Conservation (phyloP, 1,140 invertebrate species). For the Dinoponera quadriceps region DNA sequence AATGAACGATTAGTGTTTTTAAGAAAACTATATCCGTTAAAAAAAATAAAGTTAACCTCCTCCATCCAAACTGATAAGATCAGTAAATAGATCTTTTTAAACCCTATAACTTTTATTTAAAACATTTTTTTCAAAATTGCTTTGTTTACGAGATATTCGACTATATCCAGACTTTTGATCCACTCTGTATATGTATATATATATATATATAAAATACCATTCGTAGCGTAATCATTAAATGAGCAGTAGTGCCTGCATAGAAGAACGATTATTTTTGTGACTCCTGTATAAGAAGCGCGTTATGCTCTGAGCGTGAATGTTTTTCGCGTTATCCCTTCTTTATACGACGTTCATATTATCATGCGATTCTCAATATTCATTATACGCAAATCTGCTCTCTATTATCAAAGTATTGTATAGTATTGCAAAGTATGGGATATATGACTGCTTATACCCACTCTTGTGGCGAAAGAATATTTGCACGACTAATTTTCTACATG, state of each 20-base stretch:
- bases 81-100: too few relatives aligned
- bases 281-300: constrained; percentile 42
- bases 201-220: not conserved
- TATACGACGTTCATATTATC: constrained; percentile 39
- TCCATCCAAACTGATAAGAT: too few relatives aligned
- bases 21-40: too few relatives aligned
- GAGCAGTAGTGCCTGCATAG: constrained; percentile 66
- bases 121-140: too few relatives aligned
- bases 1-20: too few relatives aligned
- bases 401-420: constrained; percentile 70
- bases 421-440: constrained; percentile 30
- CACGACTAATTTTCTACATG: constrained; percentile 62
- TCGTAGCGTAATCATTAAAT: constrained; percentile 58
- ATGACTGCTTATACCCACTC: constrained; percentile 20
- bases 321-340: constrained; percentile 29
- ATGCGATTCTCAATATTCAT: constrained; percentile 58
- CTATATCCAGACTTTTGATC: constrained; percentile 37
- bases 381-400: constrained; percentile 69
- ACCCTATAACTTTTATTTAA: too few relatives aligned
- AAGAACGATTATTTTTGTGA: constrained; percentile 63
- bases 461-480: constrained; percentile 40
- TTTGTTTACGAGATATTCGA: too few relatives aligned
- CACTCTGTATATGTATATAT: too few relatives aligned
- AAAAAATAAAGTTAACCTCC: too few relatives aligned
- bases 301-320: not conserved